Evolutionary conservation across 2,797 vertebrate genomes (phyloP), one percentile per base, ranked within the genome.

Genomic region (Podargus strigoides): DNA sequence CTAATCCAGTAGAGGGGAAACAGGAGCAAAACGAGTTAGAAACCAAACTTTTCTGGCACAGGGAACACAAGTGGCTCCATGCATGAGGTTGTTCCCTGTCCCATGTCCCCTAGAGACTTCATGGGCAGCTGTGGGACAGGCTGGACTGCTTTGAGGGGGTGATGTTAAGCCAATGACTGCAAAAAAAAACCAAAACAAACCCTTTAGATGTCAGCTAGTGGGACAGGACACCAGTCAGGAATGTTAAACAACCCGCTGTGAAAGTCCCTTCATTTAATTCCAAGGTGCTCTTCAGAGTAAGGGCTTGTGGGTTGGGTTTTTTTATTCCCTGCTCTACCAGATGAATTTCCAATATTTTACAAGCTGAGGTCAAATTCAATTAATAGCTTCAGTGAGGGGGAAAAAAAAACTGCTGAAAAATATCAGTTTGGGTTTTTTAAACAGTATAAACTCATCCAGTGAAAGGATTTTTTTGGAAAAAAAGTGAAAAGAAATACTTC

Each of bases 321-420:
- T 30, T 9, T 46, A 20, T 27, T 7, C 32, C 24, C 14, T 4
- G 56, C 44, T 62, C 26, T 76, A 50, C 60, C 34, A 53, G 49
- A 81, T 62, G 74, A 64, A 78, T 94, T 91, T 86, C 83, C 80
- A 83, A 19, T 86, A 56, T 72, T 91, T 84, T 77, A 88, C 68
- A 80, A 88, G 41, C 79, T 58, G 88, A 91, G 90, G 90, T 95
- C 94, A 91, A 93, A 94, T 81, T 86, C 90, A 95, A 93, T 96
- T 95, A 95, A 81, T 88, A 76, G 82, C 78, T 86, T 90, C 93
- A 91, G 78, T 67, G 87, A 89, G 75, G 68, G 53, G 63, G 39
- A n/a, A 42, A n/a, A 6, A 6, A 56, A 62, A 70, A 50, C 23
- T 55, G 27, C 42, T 63, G 55, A 58, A 85, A 87, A 93, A 59